These are phyloP conservation scores for Prochilodus magdalenae DNA, from an alignment of 2,113 vertebrate genomes.

Conservation along the genomic window DNA sequence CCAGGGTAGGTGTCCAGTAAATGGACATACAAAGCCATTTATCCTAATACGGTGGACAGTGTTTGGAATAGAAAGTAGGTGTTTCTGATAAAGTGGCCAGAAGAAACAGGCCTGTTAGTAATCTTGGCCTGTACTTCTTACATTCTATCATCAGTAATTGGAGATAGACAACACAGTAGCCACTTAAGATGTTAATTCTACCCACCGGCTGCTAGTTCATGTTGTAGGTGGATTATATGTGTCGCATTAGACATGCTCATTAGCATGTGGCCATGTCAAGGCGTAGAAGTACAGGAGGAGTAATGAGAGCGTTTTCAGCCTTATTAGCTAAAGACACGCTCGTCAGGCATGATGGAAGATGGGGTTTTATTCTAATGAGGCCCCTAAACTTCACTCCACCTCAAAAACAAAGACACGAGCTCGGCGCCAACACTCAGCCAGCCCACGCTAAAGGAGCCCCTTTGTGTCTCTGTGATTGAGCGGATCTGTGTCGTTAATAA, in stretches of 20 bases:
- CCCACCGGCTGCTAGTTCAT: neutral
- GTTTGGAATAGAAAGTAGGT: neutral
- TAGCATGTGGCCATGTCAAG: conserved; percentile 19
- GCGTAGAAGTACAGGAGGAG: conserved; percentile 9
- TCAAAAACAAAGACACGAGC: conserved; percentile 40
- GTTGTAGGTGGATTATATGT: neutral
- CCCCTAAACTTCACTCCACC: conserved; percentile 33
- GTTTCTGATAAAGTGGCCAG: neutral
- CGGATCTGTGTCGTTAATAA: conserved; percentile 43
- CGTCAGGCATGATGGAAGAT: conserved; percentile 43
- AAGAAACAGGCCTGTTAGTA: neutral
- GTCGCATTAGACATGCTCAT: neutral
- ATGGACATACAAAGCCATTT: too few relatives aligned
- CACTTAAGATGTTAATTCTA: neutral
- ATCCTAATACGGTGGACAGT: too few relatives aligned
- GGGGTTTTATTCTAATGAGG: conserved; percentile 46
- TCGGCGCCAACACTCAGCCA: conserved; percentile 48
- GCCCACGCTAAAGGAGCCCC: conserved; percentile 40
- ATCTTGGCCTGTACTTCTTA: too few relatives aligned
- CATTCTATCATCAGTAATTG: neutral
- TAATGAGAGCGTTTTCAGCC: conserved; percentile 36
- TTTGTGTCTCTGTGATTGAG: conserved; percentile 41
- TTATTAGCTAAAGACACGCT: conserved; percentile 49
- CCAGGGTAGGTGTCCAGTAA: too few relatives aligned
- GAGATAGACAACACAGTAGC: neutral